These are phyloP conservation scores for Spermophilus dauricus DNA, from an alignment of 2,113 vertebrate species.

Conservation along the genomic window DNA sequence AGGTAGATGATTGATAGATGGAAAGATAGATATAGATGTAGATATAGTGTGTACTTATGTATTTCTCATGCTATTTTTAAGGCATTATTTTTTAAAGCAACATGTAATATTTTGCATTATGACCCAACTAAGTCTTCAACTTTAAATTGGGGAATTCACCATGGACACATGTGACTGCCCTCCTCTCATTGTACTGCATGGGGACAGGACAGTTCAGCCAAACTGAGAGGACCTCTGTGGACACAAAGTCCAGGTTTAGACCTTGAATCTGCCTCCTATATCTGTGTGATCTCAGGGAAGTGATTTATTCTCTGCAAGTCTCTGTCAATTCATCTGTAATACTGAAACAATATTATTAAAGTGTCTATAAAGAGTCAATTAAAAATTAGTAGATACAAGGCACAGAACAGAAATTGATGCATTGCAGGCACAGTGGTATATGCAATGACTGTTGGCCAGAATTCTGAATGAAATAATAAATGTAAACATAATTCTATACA, in stretches of 20 bases:
- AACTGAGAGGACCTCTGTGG: neutral
- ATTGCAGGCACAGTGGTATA: neutral
- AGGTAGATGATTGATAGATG: neutral
- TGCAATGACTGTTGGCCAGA: neutral
- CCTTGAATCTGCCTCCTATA: neutral
- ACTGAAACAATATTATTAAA: neutral
- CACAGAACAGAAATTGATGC: neutral
- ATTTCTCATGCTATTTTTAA: neutral
- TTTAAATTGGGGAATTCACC: neutral
- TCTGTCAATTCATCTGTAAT: neutral
- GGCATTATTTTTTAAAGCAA: conserved; percentile 20
- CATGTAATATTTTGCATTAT: neutral
- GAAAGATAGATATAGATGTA: neutral
- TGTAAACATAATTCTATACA: neutral
- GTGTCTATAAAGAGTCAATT: neutral
- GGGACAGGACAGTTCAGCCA: neutral
- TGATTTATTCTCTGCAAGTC: neutral
- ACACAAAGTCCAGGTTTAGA: neutral
- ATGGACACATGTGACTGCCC: neutral
- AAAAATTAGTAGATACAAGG: neutral
- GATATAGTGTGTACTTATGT: neutral
- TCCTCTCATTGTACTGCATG: neutral
- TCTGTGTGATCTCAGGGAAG: neutral
- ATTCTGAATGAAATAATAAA: neutral
- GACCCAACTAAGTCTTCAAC: neutral